Base-by-base conservation (phyloP, 2,797 vertebrate species). In the Rhabdophis nuchalis region DNA sequence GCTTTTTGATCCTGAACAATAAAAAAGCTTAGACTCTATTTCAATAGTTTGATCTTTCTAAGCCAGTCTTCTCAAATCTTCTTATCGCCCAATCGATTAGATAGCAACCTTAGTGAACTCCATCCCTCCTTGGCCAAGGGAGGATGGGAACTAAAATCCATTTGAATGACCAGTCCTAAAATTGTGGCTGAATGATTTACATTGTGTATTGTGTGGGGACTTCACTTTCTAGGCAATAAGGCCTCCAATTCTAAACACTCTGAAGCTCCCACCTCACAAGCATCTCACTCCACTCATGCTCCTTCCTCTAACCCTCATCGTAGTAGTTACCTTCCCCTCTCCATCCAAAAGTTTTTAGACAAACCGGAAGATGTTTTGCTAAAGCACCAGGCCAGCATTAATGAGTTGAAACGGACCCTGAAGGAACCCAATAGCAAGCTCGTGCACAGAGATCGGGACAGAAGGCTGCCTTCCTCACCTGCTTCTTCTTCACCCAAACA, bases 351-450 rank as follows among this genome's bases (percentile, higher is more conserved):
- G 99, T 99, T 99, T 96, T 96, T 99, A 97, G 98, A 99, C 97
- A 99, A 99, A 97, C 98, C 99, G 11, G 98, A 99, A 95, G 99
- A 99, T 12, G 97, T 99, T 96, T 96, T 99, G 92, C 97, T 99
- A 97, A 99, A 99, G 97, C 99, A 99, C 95, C 99, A 99, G 97
- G 99, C 99, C 96, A 99, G 99, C 97, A 99, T 99, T 97, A 99
- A 99, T 4, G 99, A 99, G 97, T 98, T 99, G 97, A 99, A 99
- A 96, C 97, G 98, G 95, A 98, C 99, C 88, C 96, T 99, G 96
- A 99, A 98, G 97, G 99, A 99, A 92, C 99, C 99, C 93, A 99
- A 98, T 98, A 99, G 98, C 98, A 99, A 99, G 95, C 98, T 99
- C 95, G 97, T 98, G 95, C 98, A 98, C 97, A 97, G 98, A 91